phyloP scores from a whole-genome alignment of 2,113 vertebrate species.

The Caracal caracal region DNA sequence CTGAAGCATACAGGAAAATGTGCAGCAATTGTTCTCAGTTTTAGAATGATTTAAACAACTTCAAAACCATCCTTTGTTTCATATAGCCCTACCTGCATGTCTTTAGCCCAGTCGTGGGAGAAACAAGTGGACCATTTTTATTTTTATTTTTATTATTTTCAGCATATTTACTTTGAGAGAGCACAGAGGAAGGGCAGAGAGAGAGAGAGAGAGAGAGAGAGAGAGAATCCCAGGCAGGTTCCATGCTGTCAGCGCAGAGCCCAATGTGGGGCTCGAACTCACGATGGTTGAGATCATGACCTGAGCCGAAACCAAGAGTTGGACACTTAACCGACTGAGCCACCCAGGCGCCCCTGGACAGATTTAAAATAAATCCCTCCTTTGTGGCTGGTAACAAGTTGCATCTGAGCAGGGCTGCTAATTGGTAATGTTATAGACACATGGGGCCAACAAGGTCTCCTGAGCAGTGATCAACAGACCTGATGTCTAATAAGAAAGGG shows the following conservation, averaged over 20 bases:
- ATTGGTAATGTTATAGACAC: constrained; percentile 75
- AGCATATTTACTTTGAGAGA: too few species aligned
- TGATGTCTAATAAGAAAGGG: constrained; percentile 13
- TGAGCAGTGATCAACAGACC: constrained; percentile 58
- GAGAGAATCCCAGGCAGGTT: too few species aligned
- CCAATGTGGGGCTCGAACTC: too few species aligned
- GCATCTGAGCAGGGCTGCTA: constrained; percentile 50
- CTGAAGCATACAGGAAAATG: background rate
- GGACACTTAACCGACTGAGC: too few species aligned
- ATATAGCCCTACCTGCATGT: background rate
- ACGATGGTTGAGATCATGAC: too few species aligned
- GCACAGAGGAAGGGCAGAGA: too few species aligned
- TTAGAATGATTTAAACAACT: constrained; percentile 32
- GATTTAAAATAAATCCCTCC: constrained; percentile 38
- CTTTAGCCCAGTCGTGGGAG: background rate
- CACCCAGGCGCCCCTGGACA: background rate
- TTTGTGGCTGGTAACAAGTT: constrained; percentile 52
- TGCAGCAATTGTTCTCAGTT: background rate
- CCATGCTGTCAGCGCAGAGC: too few species aligned
- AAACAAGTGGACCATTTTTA: background rate
- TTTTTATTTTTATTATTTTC: too few species aligned
- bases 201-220: too few species aligned
- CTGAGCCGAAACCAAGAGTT: too few species aligned
- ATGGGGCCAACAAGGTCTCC: constrained; percentile 53
- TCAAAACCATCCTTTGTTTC: constrained; percentile 3